Base-by-base conservation (phyloP, 2,113 vertebrate species). In the Bolborhynchus lineola region DNA sequence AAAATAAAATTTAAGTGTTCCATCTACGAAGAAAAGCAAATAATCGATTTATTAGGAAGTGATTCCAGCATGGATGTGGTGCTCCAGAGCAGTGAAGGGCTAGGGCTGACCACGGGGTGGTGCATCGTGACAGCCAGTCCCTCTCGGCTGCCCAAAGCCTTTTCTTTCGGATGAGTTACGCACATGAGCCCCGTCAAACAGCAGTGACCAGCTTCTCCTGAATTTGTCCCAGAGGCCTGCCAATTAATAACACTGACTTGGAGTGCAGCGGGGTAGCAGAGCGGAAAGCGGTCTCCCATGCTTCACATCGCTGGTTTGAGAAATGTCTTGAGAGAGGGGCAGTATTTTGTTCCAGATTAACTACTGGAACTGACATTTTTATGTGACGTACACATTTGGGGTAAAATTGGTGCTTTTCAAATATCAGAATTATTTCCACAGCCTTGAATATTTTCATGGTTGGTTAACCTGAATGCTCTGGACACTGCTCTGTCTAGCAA, bases 61-160 rank as follows among this genome's bases (percentile, higher is more conserved):
- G 6, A 5, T 20, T 23, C 28, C 29, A 47, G 67, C 17, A 4
- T 0, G 10, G 49, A 26, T 3, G 26, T 1, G 13, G 9, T 62
- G n/a, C 12, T 49, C 4, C 5, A 2, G 52, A 14, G 59, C 31
- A 3, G 16, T 57, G 97, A 86, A 94, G 76, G 44, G 52, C 85
- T 62, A 3, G 2, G 16, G 72, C 31, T 59, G 79, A 72, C 97
- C 98, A 97, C 97, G 20, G 25, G 98, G 96, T 96, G 98, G 97
- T 92, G 86, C 1, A 4, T 50, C 6, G 19, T 76, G 33, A 82
- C 96, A 88, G 86, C 60, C 7, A 21, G 77, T 50, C 91, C 50
- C 33, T 39, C 7, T 0, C 4, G 2, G 41, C 39, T 31, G 16
- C 35, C 2, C 2, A 44, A 31, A 6, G 10, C 8, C 29, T 11